A percentile compares a stretch with the other conserved stretches of the same genome.
These are phyloP conservation scores for Nannoperca australis DNA, from an alignment of 2,797 vertebrate species.

Conservation along the genomic window DNA sequence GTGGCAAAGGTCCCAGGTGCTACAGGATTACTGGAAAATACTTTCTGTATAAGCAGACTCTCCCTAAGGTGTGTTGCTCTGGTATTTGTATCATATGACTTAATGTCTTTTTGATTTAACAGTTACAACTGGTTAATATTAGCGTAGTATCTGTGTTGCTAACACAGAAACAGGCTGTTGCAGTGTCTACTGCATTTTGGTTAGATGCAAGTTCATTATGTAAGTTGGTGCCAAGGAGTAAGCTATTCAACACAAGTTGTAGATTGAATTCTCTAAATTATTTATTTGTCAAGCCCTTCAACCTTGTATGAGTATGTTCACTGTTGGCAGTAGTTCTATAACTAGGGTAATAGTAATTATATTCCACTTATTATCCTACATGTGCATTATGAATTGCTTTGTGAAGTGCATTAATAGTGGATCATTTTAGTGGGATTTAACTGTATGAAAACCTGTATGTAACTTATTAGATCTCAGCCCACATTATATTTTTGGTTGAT, in stretches of 20 bases:
- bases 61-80: not conserved
- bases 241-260: slow-evolving; percentile 21
- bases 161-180: not conserved
- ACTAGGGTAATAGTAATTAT: not conserved
- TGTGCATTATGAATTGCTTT: not conserved
- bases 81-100: not conserved
- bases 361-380: not conserved
- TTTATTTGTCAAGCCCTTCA: not conserved
- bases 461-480: slow-evolving; percentile 1
- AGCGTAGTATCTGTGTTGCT: not conserved
- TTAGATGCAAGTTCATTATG: slow-evolving; percentile 19
- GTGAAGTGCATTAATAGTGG: not conserved
- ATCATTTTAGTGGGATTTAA: not conserved
- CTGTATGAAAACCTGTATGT: slow-evolving; percentile 7
- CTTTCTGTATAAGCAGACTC: not conserved
- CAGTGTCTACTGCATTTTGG: not conserved
- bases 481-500: slow-evolving; percentile 15
- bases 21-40: not conserved
- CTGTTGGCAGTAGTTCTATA: slow-evolving; percentile 7
- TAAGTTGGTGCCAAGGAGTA: slow-evolving; percentile 24
- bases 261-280: slow-evolving; percentile 20
- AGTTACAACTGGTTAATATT: slow-evolving; percentile 1
- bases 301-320: not conserved
- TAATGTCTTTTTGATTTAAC: not conserved
- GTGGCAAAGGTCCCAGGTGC: too few relatives aligned